Conservation (phyloP, 1,140 invertebrate genomes). For the Papilio dardanus region DNA sequence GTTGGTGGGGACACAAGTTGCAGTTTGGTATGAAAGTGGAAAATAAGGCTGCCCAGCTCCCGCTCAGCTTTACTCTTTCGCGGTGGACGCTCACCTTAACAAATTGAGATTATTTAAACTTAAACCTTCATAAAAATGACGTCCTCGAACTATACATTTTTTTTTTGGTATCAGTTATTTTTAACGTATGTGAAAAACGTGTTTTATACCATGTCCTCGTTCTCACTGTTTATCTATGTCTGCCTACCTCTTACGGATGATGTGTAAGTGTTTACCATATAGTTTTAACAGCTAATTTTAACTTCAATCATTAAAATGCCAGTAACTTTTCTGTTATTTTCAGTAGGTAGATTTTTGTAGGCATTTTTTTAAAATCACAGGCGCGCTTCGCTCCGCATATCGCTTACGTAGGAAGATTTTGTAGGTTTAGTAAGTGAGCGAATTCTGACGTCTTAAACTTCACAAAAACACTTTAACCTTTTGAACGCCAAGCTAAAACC, state of each 20-base stretch:
- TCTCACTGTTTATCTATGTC: not conserved
- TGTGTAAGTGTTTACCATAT: not conserved
- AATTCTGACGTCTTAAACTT: constrained; percentile 33
- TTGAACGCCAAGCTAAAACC: constrained; percentile 2
- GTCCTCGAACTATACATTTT: too few relatives aligned
- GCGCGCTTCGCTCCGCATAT: constrained; percentile 20
- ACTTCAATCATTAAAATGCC: not conserved
- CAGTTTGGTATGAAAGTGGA: too few relatives aligned
- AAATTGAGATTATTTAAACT: too few relatives aligned
- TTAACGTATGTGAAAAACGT: not conserved
- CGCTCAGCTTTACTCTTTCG: too few relatives aligned
- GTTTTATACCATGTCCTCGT: constrained; percentile 12
- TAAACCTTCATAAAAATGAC: too few relatives aligned
- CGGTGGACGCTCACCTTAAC: too few relatives aligned
- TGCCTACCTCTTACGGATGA: not conserved
- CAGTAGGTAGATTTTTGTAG: not conserved
- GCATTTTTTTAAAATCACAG: constrained; percentile 2
- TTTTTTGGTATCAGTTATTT: not conserved
- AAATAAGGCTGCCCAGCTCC: too few relatives aligned
- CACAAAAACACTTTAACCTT: not conserved
- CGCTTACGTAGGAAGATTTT: constrained; percentile 25
- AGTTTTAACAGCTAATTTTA: not conserved
- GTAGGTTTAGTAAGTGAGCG: constrained; percentile 26
- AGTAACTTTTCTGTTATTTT: not conserved
- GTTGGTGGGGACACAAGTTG: too few relatives aligned